Evolutionary conservation across 2,888 invertebrate genomes (phyloP).

Genomic region (Sympetrum striolatum): DNA sequence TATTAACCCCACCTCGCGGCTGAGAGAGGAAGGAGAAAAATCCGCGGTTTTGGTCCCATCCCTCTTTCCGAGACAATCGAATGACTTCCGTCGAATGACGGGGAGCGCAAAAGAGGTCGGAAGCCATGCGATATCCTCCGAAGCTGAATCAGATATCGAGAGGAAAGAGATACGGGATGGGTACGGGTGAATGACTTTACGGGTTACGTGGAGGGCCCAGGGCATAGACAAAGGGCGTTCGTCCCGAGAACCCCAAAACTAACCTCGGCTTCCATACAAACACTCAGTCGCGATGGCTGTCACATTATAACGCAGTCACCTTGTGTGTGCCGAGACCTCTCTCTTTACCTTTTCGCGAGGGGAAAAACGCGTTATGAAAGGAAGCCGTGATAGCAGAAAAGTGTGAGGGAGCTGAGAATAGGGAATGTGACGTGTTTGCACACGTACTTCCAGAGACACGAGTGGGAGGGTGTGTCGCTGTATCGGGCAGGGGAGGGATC

Average conservation of each 20-base stretch:
- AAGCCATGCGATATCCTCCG: background rate
- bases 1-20: background rate
- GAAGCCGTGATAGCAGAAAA: background rate
- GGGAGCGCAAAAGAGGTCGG: background rate
- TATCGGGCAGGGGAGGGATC: no score
- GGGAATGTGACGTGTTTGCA: background rate
- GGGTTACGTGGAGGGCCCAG: background rate
- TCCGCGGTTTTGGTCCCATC: background rate
- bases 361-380: background rate
- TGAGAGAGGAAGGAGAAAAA: background rate
- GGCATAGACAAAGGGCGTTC: background rate
- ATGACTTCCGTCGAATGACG: background rate
- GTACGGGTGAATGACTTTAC: background rate
- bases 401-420: background rate
- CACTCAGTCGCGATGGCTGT: background rate
- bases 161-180: background rate
- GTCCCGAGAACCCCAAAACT: background rate
- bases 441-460: background rate
- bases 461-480: background rate
- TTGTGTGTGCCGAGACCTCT: background rate
- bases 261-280: background rate
- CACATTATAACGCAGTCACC: background rate
- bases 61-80: background rate
- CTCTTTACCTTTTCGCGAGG: background rate
- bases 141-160: background rate